phyloP scores from a whole-genome alignment of 1,140 invertebrate species.

The Protaetia brevitarsis region DNA sequence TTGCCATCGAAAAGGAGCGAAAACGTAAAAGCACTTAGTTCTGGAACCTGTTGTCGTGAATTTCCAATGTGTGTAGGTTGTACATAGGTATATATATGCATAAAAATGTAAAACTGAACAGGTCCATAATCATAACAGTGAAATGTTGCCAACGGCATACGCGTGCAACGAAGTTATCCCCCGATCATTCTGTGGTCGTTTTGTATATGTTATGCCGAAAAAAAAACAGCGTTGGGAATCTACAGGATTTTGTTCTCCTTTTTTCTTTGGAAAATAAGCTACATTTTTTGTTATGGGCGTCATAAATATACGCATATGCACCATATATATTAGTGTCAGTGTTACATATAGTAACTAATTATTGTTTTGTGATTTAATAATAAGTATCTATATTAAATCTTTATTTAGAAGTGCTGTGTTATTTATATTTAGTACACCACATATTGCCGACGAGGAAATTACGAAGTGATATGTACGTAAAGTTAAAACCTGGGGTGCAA shows the following conservation, averaged over 20 bases:
- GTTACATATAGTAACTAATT: too few relatives aligned
- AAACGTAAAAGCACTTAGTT: not conserved
- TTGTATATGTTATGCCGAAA: not conserved
- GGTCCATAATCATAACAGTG: conserved; percentile 11
- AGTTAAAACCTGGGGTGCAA: too few relatives aligned
- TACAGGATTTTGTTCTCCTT: not conserved
- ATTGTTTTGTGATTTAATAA: too few relatives aligned
- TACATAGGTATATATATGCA: not conserved
- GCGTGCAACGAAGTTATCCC: not conserved
- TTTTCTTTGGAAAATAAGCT: not conserved
- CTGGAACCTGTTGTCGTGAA: not conserved
- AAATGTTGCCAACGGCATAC: not conserved
- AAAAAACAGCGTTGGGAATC: too few relatives aligned
- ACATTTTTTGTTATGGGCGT: not conserved
- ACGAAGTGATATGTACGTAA: too few relatives aligned
- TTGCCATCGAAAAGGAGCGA: not conserved
- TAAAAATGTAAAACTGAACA: not conserved
- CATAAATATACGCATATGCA: not conserved
- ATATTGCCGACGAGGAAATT: too few relatives aligned
- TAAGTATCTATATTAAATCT: too few relatives aligned
- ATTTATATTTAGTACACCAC: too few relatives aligned
- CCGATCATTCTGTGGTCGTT: not conserved
- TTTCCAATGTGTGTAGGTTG: too few relatives aligned
- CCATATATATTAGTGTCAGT: too few relatives aligned
- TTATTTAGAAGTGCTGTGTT: too few relatives aligned